Percentiles rank a stretch among this genome's conserved stretches.
Conservation (phyloP, 2,888 invertebrate genomes). For the Eristalis pertinax region DNA sequence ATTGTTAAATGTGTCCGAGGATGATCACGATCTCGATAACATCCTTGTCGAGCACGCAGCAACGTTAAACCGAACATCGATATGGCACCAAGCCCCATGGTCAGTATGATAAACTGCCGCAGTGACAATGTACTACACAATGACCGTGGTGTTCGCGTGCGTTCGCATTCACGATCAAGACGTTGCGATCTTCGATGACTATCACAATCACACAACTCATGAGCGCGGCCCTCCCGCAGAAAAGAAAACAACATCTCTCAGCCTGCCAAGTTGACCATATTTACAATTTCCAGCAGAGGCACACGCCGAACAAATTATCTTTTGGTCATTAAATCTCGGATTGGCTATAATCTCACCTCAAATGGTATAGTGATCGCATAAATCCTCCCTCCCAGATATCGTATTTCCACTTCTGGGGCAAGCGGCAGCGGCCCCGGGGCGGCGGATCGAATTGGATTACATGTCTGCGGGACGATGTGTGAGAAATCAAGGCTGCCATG, state of each 20-base stretch:
- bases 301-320: slow-evolving; percentile 66
- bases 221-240: background rate
- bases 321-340: slow-evolving; percentile 51
- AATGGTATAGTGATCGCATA: slow-evolving; percentile 65
- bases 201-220: slow-evolving; percentile 34
- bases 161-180: slow-evolving; percentile 61
- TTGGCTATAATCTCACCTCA: slow-evolving; percentile 59
- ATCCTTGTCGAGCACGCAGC: background rate
- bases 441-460: background rate
- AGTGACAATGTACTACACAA: slow-evolving; percentile 55
- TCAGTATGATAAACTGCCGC: slow-evolving; percentile 41
- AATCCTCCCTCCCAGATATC: slow-evolving; percentile 46
- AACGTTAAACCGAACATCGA: background rate
- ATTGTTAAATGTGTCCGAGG: background rate
- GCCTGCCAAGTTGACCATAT: slow-evolving; percentile 10
- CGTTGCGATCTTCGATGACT: slow-evolving; percentile 59
- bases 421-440: background rate
- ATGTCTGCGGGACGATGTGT: slow-evolving; percentile 12
- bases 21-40: background rate
- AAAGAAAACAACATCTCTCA: background rate
- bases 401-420: slow-evolving; percentile 14
- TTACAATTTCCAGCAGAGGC: slow-evolving; percentile 66
- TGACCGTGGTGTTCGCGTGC: slow-evolving; percentile 58
- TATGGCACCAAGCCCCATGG: background rate
- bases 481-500: slow-evolving; percentile 31